Evolutionary conservation across 2,113 vertebrate species (phyloP), one percentile per base, ranked within the genome.

Genomic region (Triplophysa dalaica): DNA sequence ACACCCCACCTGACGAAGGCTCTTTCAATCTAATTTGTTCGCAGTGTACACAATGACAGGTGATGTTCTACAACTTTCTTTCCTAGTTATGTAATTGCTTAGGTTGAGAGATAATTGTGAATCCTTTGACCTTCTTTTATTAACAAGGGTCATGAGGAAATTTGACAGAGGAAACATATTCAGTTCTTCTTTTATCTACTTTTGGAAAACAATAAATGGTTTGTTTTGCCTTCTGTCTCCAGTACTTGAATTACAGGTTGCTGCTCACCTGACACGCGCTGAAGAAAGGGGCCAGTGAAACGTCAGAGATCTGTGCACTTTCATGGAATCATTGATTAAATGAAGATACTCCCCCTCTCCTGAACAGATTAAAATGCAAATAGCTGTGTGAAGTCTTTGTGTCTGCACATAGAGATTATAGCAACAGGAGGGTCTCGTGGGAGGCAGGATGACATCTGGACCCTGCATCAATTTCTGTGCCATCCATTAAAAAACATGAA

Each of bases 321-420:
- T 58, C 48, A 61, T 63, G 21, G 48, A 75, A 70, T 64, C 58
- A 80, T 83, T 38, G 33, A 38, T 7, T 65, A 83, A 75, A 72
- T 48, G 78, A 58, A 22, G n/a, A 63, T 50, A 52, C 38, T 12
- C 3, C 80, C 69, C 43, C 21, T 70, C 29, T 68, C 77, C 22
- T 21, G 60, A 68, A 78, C 22, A 84, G 74, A 87, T 87, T 78
- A 82, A 83, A 83, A 85, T 84, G 86, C 82, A 84, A 83, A 87
- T 83, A 64, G 26, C 13, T 66, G n/a, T 45, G 38, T 77, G 50
- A 81, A 74, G 63, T 54, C 76, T 81, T 83, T 85, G 81, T 83
- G 79, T 54, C 38, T 64, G 62, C 29, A 66, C 38, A 73, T 64
- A 61, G 24, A 77, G 77, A 83, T 85, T 77, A 79, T 13, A 81